Percentiles rank a stretch among this genome's conserved stretches.
These are phyloP conservation scores for Protophormia terraenovae DNA, from an alignment of 2,888 invertebrate species.

Conservation along the genomic window DNA sequence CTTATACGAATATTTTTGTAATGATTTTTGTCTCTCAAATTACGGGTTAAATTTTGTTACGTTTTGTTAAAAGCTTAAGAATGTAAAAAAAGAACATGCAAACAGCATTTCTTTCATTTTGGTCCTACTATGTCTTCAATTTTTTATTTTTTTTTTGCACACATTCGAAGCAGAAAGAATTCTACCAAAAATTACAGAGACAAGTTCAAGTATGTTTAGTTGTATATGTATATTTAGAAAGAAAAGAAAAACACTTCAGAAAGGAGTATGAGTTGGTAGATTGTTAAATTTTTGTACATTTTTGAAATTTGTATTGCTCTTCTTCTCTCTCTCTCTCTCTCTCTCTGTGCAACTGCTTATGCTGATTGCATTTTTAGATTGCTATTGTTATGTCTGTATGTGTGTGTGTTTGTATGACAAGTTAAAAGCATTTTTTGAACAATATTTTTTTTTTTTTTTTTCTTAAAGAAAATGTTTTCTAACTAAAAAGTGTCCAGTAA, in stretches of 20 bases:
- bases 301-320: too few species aligned
- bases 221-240: too few species aligned
- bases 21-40: not conserved
- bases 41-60: not conserved
- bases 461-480: not conserved
- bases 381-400: not conserved
- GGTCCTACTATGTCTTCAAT: not conserved
- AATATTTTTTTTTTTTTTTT: not conserved
- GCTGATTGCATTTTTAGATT: not conserved
- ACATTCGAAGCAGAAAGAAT: not conserved
- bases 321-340: too few species aligned
- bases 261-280: too few species aligned
- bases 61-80: not conserved
- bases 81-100: not conserved
- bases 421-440: slow-evolving; percentile 46
- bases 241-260: too few species aligned
- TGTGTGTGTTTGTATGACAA: slow-evolving; percentile 13
- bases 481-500: not conserved
- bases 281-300: not conserved
- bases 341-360: not conserved
- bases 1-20: not conserved
- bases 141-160: not conserved
- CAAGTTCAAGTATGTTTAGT: too few species aligned
- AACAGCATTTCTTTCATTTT: not conserved
- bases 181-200: too few species aligned